These are phyloP conservation scores for Cheumatopsyche charites DNA, from an alignment of 1,140 invertebrate species.

Conservation along the genomic window DNA sequence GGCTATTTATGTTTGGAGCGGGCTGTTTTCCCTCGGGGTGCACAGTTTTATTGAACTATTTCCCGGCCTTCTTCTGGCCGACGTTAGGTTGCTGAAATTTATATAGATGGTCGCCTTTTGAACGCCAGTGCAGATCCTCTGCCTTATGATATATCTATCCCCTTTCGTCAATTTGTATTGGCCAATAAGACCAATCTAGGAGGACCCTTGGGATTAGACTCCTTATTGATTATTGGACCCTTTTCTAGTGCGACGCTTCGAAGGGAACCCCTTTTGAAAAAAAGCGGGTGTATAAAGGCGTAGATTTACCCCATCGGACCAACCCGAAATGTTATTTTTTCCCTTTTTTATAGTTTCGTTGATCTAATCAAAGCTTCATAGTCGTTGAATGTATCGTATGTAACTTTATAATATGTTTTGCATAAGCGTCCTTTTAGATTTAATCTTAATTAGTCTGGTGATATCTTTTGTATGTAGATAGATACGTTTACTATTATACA, in stretches of 20 bases:
- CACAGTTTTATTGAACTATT: slow-evolving; percentile 49
- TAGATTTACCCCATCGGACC: slow-evolving; percentile 18
- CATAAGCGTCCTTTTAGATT: background rate
- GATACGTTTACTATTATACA: background rate
- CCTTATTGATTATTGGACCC: slow-evolving; percentile 62
- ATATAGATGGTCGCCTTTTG: slow-evolving; percentile 39
- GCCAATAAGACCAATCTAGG: slow-evolving; percentile 58
- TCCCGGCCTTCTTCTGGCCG: slow-evolving; percentile 38
- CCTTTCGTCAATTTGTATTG: slow-evolving; percentile 58
- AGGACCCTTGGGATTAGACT: slow-evolving; percentile 60
- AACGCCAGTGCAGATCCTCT: slow-evolving; percentile 15
- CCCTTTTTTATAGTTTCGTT: background rate
- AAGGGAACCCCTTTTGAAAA: slow-evolving; percentile 30
- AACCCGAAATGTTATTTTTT: slow-evolving; percentile 5
- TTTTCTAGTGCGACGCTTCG: slow-evolving; percentile 53
- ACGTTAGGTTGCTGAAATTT: slow-evolving; percentile 40
- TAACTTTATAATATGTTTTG: slow-evolving; percentile 9
- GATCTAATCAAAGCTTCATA: background rate
- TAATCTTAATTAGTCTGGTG: background rate
- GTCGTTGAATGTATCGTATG: background rate
- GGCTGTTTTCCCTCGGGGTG: slow-evolving; percentile 43
- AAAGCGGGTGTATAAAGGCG: slow-evolving; percentile 30
- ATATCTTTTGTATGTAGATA: background rate
- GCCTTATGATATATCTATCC: slow-evolving; percentile 48
- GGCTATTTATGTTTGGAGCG: slow-evolving; percentile 48